Evolutionary conservation across 1,140 invertebrate species (phyloP).

Genomic region (Holcopasites calliopsidis): DNA sequence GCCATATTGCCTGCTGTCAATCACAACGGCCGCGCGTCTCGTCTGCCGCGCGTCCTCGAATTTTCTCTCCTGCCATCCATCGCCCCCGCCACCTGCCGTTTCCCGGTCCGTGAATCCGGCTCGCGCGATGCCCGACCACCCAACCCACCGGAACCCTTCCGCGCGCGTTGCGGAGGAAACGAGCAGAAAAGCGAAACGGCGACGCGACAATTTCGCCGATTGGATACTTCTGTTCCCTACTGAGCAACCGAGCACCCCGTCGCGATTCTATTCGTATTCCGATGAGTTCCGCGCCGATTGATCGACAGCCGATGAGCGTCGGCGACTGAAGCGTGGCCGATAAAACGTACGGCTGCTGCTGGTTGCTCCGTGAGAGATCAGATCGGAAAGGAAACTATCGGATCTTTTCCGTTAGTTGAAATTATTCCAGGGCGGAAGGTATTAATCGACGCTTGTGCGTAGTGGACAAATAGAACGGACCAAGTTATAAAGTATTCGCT

Average conservation of each 20-base stretch:
- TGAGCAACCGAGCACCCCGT: slow-evolving; percentile 5
- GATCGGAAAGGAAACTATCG: background rate
- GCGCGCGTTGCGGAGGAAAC: slow-evolving; percentile 47
- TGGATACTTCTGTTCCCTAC: slow-evolving; percentile 40
- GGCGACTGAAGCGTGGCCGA: slow-evolving; percentile 6
- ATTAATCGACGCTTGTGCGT: background rate
- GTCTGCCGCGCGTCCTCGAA: slow-evolving; percentile 39
- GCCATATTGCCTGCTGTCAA: slow-evolving; percentile 78
- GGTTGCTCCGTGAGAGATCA: background rate
- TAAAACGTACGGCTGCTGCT: slow-evolving; percentile 31
- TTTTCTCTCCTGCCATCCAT: slow-evolving; percentile 23
- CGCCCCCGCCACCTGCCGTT: background rate
- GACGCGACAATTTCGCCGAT: slow-evolving; percentile 51
- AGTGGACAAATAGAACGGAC: background rate
- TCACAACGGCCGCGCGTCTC: slow-evolving; percentile 75
- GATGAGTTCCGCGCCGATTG: slow-evolving; percentile 19
- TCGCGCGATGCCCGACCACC: background rate
- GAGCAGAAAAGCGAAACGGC: slow-evolving; percentile 26
- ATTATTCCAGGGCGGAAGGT: too few relatives aligned
- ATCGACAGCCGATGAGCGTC: background rate
- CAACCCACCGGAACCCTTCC: too few relatives aligned
- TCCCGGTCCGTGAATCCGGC: background rate
- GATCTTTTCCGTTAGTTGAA: background rate
- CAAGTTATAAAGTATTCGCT: too few relatives aligned
- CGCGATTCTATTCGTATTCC: slow-evolving; percentile 28